Base-by-base conservation (phyloP, 2,797 vertebrate species). In the Sciurus vulgaris region DNA sequence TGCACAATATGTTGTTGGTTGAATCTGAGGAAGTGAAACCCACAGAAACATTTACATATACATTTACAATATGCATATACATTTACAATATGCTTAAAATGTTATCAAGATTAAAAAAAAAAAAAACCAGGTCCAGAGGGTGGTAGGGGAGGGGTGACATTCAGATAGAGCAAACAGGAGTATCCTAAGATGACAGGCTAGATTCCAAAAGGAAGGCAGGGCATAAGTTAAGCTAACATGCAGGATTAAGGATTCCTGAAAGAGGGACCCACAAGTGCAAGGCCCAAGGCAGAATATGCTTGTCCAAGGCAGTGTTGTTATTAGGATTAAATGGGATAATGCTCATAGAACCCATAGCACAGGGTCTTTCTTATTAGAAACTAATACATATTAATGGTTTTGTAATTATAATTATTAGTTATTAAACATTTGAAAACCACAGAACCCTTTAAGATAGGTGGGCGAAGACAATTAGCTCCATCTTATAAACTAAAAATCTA, bases 291-390 rank as follows among this genome's bases (percentile, higher is more conserved):
- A 18, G 11, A 76, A 2, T 8, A 3, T 18, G 22, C 33, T 76
- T 30, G 1, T 35, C 88, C 67, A 76, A 94, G 33, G 56, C 35
- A 24, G 2, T 76, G 49, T 49, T 61, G 5, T 78, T 56, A 63
- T 11, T 38, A 95, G 38, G 22, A 77, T 47, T 47, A 65, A 92
- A 51, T 77, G 35, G 88, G 93, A 90, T 77, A 30, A 83, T 79
- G 17, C 26, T 78, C 70, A 35, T 87, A 85, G 74, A 56, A 86
- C 24, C 20, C 22, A 26, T 3, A 63, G 12, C 18, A 17, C 5
- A 22, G 15, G 59, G 59, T 59, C 44, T 83, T 22, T 74, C 59
- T 59, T 72, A 35, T 24, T 85, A 82, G 44, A 93, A 65, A 63
- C 78, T 86, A 88, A 49, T 72, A 47, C 24, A 74, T 38, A 17